phyloP scores from a whole-genome alignment of 23 tunicate genomes.

The Corella eumyota region DNA sequence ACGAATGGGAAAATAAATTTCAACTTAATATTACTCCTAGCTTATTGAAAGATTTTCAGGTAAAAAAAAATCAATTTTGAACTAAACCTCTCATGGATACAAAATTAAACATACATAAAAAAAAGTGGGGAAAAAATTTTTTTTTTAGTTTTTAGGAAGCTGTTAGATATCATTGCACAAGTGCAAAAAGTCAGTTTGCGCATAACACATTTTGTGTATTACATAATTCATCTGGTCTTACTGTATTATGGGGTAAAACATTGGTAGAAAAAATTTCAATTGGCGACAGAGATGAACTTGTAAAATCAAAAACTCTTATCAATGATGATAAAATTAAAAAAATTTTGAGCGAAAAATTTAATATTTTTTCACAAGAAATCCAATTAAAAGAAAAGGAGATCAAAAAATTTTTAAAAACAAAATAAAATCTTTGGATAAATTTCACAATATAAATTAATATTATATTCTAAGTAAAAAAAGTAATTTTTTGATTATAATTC shows the following conservation, averaged over 20 bases:
- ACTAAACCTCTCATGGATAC: too few relatives aligned
- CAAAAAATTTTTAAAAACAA: not conserved
- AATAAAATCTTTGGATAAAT: not conserved
- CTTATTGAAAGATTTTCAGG: too few relatives aligned
- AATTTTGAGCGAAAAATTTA: not conserved
- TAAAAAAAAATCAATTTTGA: too few relatives aligned
- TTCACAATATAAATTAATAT: too few relatives aligned
- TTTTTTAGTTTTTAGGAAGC: too few relatives aligned
- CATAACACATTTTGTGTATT: slow-evolving; percentile 10
- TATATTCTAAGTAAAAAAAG: too few relatives aligned
- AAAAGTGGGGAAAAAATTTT: too few relatives aligned
- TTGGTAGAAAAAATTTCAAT: not conserved
- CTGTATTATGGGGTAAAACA: slow-evolving; percentile 10
- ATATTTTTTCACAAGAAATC: not conserved
- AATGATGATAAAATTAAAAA: not conserved
- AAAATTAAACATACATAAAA: too few relatives aligned
- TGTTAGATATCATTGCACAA: not conserved
- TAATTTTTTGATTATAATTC: too few relatives aligned
- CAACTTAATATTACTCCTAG: too few relatives aligned
- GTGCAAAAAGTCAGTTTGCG: slow-evolving; percentile 7
- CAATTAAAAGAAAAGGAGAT: slow-evolving; percentile 5
- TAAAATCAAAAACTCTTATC: not conserved
- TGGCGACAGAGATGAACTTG: not conserved
- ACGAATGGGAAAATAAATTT: too few relatives aligned
- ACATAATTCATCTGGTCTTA: slow-evolving; percentile 2